A percentile compares a stretch with the other conserved stretches of the same genome.
Evolutionary conservation across 2,797 vertebrate species (phyloP).

Genomic region (Ctenochaetus hawaiiensis): DNA sequence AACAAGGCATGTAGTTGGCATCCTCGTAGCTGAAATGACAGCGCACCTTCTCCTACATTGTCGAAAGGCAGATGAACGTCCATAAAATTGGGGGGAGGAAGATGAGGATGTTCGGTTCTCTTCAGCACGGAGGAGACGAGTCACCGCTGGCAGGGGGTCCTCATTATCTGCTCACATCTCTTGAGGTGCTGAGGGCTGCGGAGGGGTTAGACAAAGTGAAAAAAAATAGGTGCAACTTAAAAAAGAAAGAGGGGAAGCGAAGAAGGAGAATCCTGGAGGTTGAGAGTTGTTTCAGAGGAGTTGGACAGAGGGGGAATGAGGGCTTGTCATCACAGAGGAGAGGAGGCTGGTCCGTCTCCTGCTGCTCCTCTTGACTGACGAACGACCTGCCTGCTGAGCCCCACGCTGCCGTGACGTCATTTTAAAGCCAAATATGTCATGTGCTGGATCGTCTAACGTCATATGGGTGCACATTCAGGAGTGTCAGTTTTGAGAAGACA

Average conservation of each 20-base stretch:
- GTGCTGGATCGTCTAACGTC: slow-evolving; percentile 50
- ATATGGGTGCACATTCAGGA: slow-evolving; percentile 28
- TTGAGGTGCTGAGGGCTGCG: slow-evolving; percentile 32
- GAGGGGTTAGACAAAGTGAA: slow-evolving; percentile 37
- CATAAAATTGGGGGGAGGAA: slow-evolving; percentile 18
- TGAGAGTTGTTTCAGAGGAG: slow-evolving; percentile 71
- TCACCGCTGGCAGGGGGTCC: slow-evolving; percentile 70
- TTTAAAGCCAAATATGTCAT: slow-evolving; percentile 83
- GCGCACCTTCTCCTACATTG: slow-evolving; percentile 78
- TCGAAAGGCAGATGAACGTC: slow-evolving; percentile 52
- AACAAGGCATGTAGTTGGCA: slow-evolving; percentile 66
- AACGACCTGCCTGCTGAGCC: slow-evolving; percentile 81
- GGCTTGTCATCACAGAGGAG: slow-evolving; percentile 72
- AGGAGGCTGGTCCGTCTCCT: slow-evolving; percentile 71
- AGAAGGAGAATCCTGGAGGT: slow-evolving; percentile 59
- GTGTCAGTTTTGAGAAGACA: slow-evolving; percentile 26
- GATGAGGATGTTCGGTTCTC: slow-evolving; percentile 44
- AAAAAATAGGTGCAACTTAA: slow-evolving; percentile 55
- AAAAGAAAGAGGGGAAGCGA: slow-evolving; percentile 46
- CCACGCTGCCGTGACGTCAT: slow-evolving; percentile 85
- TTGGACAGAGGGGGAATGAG: slow-evolving; percentile 63
- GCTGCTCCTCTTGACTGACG: slow-evolving; percentile 80
- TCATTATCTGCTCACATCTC: slow-evolving; percentile 71
- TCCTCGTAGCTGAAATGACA: slow-evolving; percentile 73
- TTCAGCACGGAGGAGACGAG: slow-evolving; percentile 65